A percentile compares a stretch with the other conserved stretches of the same genome.
Conservation (phyloP, 2,888 invertebrate species). For the Agriopis aurantiaria region DNA sequence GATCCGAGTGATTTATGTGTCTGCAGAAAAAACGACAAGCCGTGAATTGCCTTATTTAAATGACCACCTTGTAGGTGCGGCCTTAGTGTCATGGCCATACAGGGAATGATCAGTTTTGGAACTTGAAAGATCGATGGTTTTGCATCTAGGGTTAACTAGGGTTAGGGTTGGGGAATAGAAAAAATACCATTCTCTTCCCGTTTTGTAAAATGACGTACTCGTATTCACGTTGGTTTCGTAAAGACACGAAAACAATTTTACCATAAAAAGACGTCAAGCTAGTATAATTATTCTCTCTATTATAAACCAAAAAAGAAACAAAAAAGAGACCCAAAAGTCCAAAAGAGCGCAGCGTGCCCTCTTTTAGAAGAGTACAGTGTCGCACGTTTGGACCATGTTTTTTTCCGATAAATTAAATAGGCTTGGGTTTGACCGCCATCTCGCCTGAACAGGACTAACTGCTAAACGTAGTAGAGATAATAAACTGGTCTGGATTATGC, state of each 20-base stretch:
- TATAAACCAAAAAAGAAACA: too few relatives aligned
- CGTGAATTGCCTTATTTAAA: conserved; percentile 39
- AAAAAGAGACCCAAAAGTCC: too few relatives aligned
- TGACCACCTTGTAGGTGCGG: conserved; percentile 35
- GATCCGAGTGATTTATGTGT: conserved; percentile 39
- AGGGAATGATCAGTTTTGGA: conserved; percentile 16
- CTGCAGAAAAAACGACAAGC: conserved; percentile 26
- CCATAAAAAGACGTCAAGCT: neutral
- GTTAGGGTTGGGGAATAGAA: conserved; percentile 2
- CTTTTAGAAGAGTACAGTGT: too few relatives aligned
- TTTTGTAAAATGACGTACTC: neutral
- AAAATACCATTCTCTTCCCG: conserved; percentile 5
- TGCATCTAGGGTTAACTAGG: neutral
- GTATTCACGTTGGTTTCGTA: neutral
- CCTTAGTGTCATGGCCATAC: conserved; percentile 34
- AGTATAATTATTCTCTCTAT: too few relatives aligned
- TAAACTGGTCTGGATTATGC: neutral
- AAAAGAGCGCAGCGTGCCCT: too few relatives aligned
- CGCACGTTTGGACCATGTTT: too few relatives aligned
- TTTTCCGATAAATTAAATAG: too few relatives aligned
- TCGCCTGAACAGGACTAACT: too few relatives aligned
- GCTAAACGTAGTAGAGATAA: too few relatives aligned
- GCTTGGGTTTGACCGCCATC: too few relatives aligned
- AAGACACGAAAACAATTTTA: neutral
- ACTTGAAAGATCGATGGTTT: conserved; percentile 11